These are phyloP conservation scores for Daboia siamensis DNA, from an alignment of 2,113 vertebrate genomes.

Conservation along the genomic window DNA sequence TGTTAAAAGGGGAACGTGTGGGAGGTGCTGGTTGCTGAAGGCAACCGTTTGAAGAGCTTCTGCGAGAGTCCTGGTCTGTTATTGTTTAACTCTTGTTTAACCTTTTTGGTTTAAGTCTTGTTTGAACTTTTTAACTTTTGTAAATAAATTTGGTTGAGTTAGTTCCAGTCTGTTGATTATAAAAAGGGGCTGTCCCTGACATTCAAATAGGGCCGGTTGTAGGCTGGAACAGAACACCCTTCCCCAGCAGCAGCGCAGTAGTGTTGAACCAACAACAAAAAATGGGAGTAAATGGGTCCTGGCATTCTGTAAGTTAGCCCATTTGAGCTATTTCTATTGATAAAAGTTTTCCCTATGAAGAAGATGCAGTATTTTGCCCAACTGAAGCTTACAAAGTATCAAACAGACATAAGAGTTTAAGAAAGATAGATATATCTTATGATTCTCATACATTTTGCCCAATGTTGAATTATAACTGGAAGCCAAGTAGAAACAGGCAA, in stretches of 20 bases:
- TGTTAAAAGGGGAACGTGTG: too few species aligned
- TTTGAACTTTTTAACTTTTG: too few species aligned
- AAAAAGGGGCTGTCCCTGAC: too few species aligned
- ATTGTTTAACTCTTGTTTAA: too few species aligned
- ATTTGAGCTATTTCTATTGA: not conserved
- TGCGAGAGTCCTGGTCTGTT: too few species aligned
- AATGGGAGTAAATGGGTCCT: not conserved
- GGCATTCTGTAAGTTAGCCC: not conserved
- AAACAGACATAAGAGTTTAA: not conserved
- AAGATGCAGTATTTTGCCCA: not conserved
- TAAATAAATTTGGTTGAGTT: too few species aligned
- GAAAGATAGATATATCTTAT: not conserved
- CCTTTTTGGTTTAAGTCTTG: too few species aligned
- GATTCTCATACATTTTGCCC: slow-evolving; percentile 9
- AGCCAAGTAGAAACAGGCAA: not conserved
- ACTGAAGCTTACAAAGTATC: not conserved
- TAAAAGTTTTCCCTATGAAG: not conserved
- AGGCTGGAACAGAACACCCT: too few species aligned
- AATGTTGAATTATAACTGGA: slow-evolving; percentile 8
- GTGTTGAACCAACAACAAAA: not conserved
- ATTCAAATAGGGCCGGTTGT: too few species aligned
- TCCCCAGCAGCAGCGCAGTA: not conserved
- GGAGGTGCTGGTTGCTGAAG: too few species aligned
- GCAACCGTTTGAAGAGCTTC: too few species aligned
- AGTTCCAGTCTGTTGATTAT: too few species aligned